Evolutionary conservation across 2,888 invertebrate genomes (phyloP).

Genomic region (Hypena proboscidalis): DNA sequence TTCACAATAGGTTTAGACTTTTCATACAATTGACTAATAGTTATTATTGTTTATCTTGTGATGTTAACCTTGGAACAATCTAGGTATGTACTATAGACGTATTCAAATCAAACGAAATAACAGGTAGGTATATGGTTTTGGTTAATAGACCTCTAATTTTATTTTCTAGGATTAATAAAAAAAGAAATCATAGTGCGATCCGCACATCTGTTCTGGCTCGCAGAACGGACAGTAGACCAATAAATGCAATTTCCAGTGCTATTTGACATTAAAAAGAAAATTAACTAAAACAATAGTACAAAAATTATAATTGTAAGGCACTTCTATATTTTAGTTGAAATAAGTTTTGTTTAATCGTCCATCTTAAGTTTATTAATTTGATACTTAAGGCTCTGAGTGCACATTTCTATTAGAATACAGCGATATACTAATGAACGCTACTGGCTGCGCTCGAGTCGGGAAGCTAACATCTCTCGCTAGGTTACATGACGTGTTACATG

Average conservation of each 20-base stretch:
- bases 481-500: slow-evolving; percentile 52
- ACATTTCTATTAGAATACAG: slow-evolving; percentile 56
- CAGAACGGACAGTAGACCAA: slow-evolving; percentile 64
- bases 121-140: slow-evolving; percentile 26
- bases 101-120: slow-evolving; percentile 34
- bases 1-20: slow-evolving; percentile 43
- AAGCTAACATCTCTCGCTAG: slow-evolving; percentile 46
- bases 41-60: slow-evolving; percentile 53
- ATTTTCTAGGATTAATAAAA: slow-evolving; percentile 48
- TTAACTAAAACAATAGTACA: slow-evolving; percentile 65
- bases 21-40: slow-evolving; percentile 74
- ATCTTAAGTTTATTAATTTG: slow-evolving; percentile 60
- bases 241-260: slow-evolving; percentile 80
- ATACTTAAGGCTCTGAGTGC: slow-evolving; percentile 64
- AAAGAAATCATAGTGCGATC: slow-evolving; percentile 43
- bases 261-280: slow-evolving; percentile 53
- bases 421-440: slow-evolving; percentile 54
- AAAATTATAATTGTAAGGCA: slow-evolving; percentile 83
- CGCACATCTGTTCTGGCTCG: slow-evolving; percentile 55
- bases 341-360: slow-evolving; percentile 62
- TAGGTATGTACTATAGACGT: slow-evolving; percentile 36
- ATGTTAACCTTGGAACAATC: slow-evolving; percentile 30
- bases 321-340: slow-evolving; percentile 81
- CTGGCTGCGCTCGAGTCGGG: slow-evolving; percentile 23
- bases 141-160: slow-evolving; percentile 34